These are phyloP conservation scores for Lepeophtheirus nordmannii DNA, from an alignment of 2,888 invertebrate genomes.

Conservation along the genomic window DNA sequence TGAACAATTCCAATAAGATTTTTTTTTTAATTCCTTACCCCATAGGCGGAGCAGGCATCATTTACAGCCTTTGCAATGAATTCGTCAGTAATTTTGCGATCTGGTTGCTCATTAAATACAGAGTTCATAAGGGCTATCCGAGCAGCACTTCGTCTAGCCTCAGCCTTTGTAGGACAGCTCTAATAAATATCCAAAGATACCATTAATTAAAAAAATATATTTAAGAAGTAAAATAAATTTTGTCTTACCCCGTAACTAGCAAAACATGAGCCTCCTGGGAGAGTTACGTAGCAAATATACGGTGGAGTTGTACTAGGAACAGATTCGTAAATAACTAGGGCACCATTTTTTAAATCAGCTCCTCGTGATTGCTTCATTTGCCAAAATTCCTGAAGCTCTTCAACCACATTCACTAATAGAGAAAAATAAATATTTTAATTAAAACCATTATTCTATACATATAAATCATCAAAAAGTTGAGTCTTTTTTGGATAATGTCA, in stretches of 20 bases:
- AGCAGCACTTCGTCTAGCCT: constrained; percentile 79
- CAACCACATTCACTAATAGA: constrained; percentile 69
- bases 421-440: constrained; percentile 10
- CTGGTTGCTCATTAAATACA: constrained; percentile 88
- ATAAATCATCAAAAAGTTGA: not conserved
- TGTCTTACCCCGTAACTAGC: constrained; percentile 72
- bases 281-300: constrained; percentile 82
- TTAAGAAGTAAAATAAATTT: not conserved
- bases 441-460: not conserved
- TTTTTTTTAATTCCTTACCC: not conserved
- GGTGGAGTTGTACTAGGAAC: constrained; percentile 78
- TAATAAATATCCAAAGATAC: constrained; percentile 33
- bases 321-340: constrained; percentile 84
- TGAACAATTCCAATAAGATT: no score
- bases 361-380: constrained; percentile 85
- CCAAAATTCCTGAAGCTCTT: constrained; percentile 91
- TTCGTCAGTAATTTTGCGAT: constrained; percentile 74
- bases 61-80: constrained; percentile 84
- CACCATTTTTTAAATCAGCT: constrained; percentile 64
- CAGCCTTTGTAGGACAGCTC: constrained; percentile 88
- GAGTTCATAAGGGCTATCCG: constrained; percentile 94
- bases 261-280: constrained; percentile 88
- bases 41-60: constrained; percentile 45
- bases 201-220: not conserved
- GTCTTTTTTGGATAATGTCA: no score